A percentile compares a stretch with the other conserved stretches of the same genome.
Evolutionary conservation across 2,888 invertebrate species (phyloP).

Genomic region (Apodemia zela): DNA sequence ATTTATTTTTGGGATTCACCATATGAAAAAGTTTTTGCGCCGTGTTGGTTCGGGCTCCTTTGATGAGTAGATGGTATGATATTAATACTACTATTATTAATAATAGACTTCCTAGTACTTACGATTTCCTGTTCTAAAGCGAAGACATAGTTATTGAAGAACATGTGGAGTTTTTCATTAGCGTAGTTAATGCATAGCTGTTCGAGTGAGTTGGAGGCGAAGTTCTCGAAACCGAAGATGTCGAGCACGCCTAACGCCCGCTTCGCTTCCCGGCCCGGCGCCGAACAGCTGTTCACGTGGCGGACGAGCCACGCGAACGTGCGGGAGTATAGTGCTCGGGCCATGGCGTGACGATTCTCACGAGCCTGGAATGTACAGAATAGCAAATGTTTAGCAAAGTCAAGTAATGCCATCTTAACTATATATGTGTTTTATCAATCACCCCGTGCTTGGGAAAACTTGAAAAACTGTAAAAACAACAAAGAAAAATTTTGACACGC

Average conservation of each 20-base stretch:
- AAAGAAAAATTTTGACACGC: too few relatives aligned
- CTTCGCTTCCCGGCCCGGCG: conserved; percentile 90
- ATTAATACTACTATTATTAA: too few relatives aligned
- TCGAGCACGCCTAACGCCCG: conserved; percentile 92
- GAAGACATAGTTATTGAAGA: conserved; percentile 98
- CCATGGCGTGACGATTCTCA: conserved; percentile 96
- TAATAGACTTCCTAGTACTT: conserved; percentile 77
- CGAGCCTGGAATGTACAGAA: conserved; percentile 79
- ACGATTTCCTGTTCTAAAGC: conserved; percentile 96
- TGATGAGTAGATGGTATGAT: too few relatives aligned
- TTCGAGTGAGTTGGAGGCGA: conserved; percentile 93
- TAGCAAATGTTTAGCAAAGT: too few relatives aligned
- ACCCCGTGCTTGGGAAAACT: too few relatives aligned
- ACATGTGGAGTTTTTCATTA: conserved; percentile 96
- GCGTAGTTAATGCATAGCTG: conserved; percentile 97
- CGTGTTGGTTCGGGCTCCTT: too few relatives aligned
- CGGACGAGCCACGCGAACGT: conserved; percentile 96
- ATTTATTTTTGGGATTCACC: too few relatives aligned
- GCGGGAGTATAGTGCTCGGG: conserved; percentile 93
- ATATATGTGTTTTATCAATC: too few relatives aligned
- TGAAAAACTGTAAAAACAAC: too few relatives aligned
- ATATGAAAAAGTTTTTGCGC: too few relatives aligned
- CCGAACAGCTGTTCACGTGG: conserved; percentile 94
- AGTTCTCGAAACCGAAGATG: conserved; percentile 97
- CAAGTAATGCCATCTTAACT: too few relatives aligned